phyloP scores from a whole-genome alignment of 2,113 vertebrate species.

The Callocephalon fimbriatum region DNA sequence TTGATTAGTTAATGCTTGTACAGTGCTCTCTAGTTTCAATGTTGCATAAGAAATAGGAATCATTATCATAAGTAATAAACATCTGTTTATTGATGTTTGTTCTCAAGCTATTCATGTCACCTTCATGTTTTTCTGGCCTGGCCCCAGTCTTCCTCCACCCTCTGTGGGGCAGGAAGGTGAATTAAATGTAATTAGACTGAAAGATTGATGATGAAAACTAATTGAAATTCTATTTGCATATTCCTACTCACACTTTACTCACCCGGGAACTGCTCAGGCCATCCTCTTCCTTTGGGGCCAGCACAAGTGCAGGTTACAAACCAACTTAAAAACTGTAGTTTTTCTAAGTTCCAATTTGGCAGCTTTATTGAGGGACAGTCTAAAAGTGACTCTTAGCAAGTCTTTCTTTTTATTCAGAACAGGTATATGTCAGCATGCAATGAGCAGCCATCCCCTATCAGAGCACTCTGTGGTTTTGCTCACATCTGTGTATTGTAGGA shows the following conservation, averaged over 20 bases:
- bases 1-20: not conserved
- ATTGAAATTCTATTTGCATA: not conserved
- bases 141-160: not conserved
- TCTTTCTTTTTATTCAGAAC: not conserved
- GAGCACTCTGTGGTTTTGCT: not conserved
- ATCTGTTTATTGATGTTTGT: not conserved
- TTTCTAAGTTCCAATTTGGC: not conserved
- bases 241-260: not conserved
- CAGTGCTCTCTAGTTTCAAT: not conserved
- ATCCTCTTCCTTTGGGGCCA: not conserved
- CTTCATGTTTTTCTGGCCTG: not conserved
- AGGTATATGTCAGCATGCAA: not conserved
- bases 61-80: not conserved
- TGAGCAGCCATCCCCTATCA: not conserved
- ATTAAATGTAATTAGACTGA: not conserved
- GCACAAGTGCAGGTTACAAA: not conserved
- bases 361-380: not conserved
- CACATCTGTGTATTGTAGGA: not conserved
- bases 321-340: not conserved
- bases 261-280: not conserved
- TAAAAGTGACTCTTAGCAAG: not conserved
- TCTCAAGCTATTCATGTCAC: not conserved
- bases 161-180: fast-evolving
- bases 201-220: not conserved
- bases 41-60: not conserved